Evolutionary conservation across 2,888 invertebrate species (phyloP).

Genomic region (Phorcus lineatus): DNA sequence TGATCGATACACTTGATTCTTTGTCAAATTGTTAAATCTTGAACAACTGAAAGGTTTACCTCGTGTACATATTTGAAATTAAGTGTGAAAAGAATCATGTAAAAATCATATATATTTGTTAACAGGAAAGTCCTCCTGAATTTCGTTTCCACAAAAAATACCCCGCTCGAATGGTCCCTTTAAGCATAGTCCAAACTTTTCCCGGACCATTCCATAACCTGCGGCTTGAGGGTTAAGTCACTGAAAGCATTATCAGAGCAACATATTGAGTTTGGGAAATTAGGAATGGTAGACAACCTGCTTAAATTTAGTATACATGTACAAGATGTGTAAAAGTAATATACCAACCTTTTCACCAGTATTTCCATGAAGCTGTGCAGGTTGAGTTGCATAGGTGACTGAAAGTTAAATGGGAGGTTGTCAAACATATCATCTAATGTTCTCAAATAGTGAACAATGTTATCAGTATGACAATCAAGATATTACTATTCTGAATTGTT

Average conservation of each 20-base stretch:
- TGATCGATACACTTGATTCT: too few relatives aligned
- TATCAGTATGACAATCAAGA: too few relatives aligned
- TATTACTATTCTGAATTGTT: background rate
- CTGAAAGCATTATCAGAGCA: background rate
- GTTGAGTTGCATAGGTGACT: conserved; percentile 88
- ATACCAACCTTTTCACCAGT: conserved; percentile 61
- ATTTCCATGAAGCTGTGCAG: conserved; percentile 80
- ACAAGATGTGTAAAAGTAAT: background rate
- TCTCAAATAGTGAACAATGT: background rate
- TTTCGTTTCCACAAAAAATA: too few relatives aligned
- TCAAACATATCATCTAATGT: background rate
- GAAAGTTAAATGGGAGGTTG: conserved; percentile 32
- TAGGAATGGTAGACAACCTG: background rate
- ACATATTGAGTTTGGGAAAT: background rate
- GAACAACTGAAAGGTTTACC: too few relatives aligned
- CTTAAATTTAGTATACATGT: too few relatives aligned
- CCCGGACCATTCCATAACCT: background rate
- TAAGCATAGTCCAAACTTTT: too few relatives aligned
- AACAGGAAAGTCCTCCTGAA: too few relatives aligned
- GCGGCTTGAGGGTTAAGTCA: background rate
- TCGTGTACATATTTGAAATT: too few relatives aligned
- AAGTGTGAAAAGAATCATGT: too few relatives aligned
- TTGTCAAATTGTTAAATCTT: too few relatives aligned
- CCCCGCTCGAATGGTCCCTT: too few relatives aligned
- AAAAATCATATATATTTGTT: too few relatives aligned